Percentiles rank a stretch among this genome's conserved stretches.
phyloP scores from a whole-genome alignment of 2,113 vertebrate genomes.

The Malurus melanocephalus region DNA sequence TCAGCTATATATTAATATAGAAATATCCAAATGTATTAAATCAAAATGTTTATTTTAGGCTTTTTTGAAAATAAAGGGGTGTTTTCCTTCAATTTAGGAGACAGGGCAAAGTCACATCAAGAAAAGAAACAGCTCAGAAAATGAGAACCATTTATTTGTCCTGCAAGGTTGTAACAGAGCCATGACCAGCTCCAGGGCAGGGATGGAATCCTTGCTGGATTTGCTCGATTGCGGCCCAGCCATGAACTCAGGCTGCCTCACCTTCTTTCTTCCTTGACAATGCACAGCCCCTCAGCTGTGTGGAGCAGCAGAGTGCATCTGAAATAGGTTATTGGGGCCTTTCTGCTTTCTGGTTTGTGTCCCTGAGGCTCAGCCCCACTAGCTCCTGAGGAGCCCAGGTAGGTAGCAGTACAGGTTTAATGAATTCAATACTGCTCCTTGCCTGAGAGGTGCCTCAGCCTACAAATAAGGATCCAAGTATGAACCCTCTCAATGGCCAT shows the following conservation, averaged over 20 bases:
- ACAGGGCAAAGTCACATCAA: background rate
- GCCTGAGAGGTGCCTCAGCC: background rate
- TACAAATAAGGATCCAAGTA: background rate
- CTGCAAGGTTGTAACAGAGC: background rate
- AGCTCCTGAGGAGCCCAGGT: background rate
- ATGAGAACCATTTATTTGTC: background rate
- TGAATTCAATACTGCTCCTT: background rate
- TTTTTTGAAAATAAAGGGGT: background rate
- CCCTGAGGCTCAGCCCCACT: background rate
- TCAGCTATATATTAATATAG: background rate
- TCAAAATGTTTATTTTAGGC: background rate
- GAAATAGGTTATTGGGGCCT: rapidly evolving
- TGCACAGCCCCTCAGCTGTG: rapidly evolving
- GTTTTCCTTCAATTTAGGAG: background rate
- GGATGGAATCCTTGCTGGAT: background rate
- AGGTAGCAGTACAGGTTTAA: background rate
- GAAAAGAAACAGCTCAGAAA: background rate
- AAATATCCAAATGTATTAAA: background rate
- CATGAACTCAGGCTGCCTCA: background rate
- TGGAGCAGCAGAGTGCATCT: background rate
- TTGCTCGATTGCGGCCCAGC: background rate
- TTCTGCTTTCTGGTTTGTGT: no score
- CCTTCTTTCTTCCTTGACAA: background rate
- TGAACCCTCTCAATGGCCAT: background rate
- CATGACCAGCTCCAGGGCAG: background rate